Evolutionary conservation across 2,888 invertebrate genomes (phyloP).

Genomic region (Macaria liturata): DNA sequence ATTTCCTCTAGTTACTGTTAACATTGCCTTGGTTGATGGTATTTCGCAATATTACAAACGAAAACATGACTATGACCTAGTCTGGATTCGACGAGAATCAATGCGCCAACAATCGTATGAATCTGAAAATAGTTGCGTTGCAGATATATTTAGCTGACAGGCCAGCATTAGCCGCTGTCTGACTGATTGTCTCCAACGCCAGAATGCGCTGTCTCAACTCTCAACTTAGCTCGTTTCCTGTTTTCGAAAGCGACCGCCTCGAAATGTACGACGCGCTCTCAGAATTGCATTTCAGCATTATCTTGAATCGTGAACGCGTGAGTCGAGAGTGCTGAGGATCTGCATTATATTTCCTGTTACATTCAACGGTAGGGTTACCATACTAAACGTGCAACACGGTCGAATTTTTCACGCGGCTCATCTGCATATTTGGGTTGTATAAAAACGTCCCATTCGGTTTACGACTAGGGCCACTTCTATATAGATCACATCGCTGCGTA

Average conservation of each 20-base stretch:
- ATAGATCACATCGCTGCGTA: conserved; percentile 7
- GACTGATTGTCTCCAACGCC: conserved; percentile 22
- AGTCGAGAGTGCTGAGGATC: conserved; percentile 12
- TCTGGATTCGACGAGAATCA: background rate
- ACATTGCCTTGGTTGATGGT: background rate
- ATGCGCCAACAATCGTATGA: conserved; percentile 5
- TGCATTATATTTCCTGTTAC: conserved; percentile 9
- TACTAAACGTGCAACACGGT: conserved; percentile 1
- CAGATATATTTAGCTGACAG: conserved; percentile 27
- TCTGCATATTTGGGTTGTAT: conserved; percentile 24
- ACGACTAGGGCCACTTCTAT: conserved; percentile 20
- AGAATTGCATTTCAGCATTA: conserved; percentile 12
- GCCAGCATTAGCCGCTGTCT: conserved; percentile 12
- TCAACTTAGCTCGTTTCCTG: conserved; percentile 14
- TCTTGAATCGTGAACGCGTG: conserved; percentile 7
- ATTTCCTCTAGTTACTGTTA: background rate
- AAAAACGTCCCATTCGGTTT: conserved; percentile 19
- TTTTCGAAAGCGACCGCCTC: conserved; percentile 4
- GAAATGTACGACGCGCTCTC: conserved; percentile 1
- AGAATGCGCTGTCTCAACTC: conserved; percentile 9
- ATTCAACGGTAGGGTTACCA: conserved; percentile 18
- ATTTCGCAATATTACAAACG: conserved; percentile 3
- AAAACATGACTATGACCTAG: conserved; percentile 1
- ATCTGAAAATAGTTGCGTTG: conserved; percentile 18
- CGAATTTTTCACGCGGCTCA: conserved; percentile 5